Base-by-base conservation (phyloP, 2,797 vertebrate species). In the Esox lucius region DNA sequence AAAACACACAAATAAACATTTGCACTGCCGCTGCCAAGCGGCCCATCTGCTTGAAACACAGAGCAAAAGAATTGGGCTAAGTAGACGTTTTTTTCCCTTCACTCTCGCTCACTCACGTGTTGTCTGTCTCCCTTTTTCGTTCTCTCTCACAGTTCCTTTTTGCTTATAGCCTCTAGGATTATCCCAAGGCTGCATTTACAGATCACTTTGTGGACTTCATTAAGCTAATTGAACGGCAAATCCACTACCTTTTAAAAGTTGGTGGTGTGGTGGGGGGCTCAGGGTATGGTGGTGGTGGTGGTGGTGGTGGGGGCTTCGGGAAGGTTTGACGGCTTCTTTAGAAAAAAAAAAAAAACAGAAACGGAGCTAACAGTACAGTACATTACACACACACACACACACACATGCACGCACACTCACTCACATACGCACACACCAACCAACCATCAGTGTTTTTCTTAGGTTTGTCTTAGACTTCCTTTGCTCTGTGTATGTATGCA, bases 1-100 rank as follows among this genome's bases (percentile, higher is more conserved):
- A 95, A 95, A 93, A 94, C 93, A 93, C 87, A 96, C 93, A 95
- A 96, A 96, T 95, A 96, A 95, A 96, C 94, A 96, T 96, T 96
- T 93, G 94, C 93, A 86, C 91, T 90, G 92, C 90, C 85, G 91
- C 94, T 96, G 95, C 95, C 96, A 96, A 95, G 94, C 93, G 90
- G 92, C 94, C 95, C 97, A 97, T 98, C 95, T 97, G 96, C 91
- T 91, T 13, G 87, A 28, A 72, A 76, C 83, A 84, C 74, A 75
- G 80, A 85, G 78, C 74, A 82, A 90, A 83, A 87, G 83, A 84
- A 92, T 89, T 91, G 87, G 87, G 92, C 93, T 89, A 94, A 95
- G 93, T 93, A 93, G 94, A 94, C 90, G 87, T 91, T 93, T 95
- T 93, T 91, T 88, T 83, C 66, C 84, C 84, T 46, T 46, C 42